A percentile compares a stretch with the other conserved stretches of the same genome.
Evolutionary conservation across 2,113 vertebrate species (phyloP).

Genomic region (Cheilinus undulatus): DNA sequence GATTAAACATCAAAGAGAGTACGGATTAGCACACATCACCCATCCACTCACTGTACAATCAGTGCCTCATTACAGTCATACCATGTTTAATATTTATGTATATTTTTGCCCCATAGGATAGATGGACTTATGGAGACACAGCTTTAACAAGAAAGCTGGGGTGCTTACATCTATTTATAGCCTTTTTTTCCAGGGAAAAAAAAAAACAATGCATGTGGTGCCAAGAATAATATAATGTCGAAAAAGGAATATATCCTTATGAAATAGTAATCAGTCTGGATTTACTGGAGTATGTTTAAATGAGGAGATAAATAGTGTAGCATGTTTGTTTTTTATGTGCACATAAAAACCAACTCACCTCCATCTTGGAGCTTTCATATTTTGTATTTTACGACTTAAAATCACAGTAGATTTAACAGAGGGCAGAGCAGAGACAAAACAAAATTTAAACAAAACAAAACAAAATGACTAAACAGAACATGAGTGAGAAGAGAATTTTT

Average conservation of each 20-base stretch:
- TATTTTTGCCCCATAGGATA: neutral
- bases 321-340: neutral
- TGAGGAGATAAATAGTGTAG: too few relatives aligned
- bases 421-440: neutral
- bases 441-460: neutral
- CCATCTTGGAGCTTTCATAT: neutral
- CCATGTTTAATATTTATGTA: neutral
- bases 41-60: slow-evolving; percentile 1
- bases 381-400: neutral
- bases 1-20: slow-evolving; percentile 63
- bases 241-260: too few relatives aligned
- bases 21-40: slow-evolving; percentile 43
- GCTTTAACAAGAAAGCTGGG: neutral
- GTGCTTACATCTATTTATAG: neutral
- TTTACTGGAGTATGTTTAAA: too few relatives aligned
- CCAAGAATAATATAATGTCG: too few relatives aligned
- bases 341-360: neutral
- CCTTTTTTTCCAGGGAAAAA: neutral
- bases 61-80: slow-evolving; percentile 4
- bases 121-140: slow-evolving; percentile 9
- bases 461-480: neutral
- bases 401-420: slow-evolving; percentile 2
- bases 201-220: neutral
- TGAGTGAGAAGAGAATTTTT: neutral
- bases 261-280: too few relatives aligned